Evolutionary conservation across 2,797 vertebrate genomes (phyloP), one percentile per base, ranked within the genome.

Genomic region (Buphagus erythrorhynchus): DNA sequence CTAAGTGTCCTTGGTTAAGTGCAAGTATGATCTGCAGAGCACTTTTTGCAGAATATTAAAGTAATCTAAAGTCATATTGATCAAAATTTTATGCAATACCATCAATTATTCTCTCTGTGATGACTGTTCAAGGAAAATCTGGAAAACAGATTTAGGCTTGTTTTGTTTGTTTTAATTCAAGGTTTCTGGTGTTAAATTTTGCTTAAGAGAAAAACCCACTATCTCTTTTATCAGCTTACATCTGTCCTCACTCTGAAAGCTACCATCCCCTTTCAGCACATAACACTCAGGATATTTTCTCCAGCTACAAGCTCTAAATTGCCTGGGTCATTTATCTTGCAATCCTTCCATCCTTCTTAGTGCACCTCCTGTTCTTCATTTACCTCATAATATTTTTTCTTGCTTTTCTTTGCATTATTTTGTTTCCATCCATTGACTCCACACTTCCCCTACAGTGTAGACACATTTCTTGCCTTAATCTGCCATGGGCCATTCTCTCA

Each of bases 111-210:
- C 38, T 88, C 31, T 58, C 63, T 87, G 58, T 68, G 65, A 65
- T 0, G 8, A 26, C 31, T 88, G 75, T n/a, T 69, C 55, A 75
- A 26, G 26, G 29, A 90, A 91, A 88, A 18, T 31, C 46, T 75
- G 26, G 21, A 75, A 88, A 84, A 75, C 28, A 78, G 7, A n/a
- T 54, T 88, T 74, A 65, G 57, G n/a, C 22, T 77, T 90, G 35
- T 65, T 90, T 86, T 88, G 26, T 79, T 87, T 92, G 31, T 49
- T 93, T 92, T 81, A 81, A 76, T 69, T 84, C 24, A 76, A 88
- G 31, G 12, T 46, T 95, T 88, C 76, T 78, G 51, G 24, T 76
- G 59, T 72, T 67, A 86, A 91, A 83, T 72, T 80, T 76, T 68
- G 12, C n/a, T 84, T 49, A 52, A 46, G 25, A 78, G 46, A 89